A percentile compares a stretch with the other conserved stretches of the same genome.
phyloP scores from a whole-genome alignment of 2,797 vertebrate species.

The Falco novaeseelandiae region DNA sequence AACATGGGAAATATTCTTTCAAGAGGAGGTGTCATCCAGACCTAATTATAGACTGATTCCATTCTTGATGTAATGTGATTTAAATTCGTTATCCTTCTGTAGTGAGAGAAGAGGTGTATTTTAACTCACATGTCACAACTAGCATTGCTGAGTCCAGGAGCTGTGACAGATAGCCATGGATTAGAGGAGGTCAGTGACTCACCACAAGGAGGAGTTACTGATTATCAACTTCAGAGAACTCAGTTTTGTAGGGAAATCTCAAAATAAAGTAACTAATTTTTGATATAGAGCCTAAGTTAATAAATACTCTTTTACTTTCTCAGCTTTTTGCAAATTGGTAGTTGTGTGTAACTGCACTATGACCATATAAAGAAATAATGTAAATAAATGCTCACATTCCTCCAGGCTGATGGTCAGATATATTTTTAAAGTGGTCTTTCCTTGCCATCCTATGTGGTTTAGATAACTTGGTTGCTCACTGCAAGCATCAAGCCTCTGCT shows the following conservation, averaged over 20 bases:
- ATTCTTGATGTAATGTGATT: not conserved
- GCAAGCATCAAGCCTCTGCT: not conserved
- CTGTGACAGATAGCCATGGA: not conserved
- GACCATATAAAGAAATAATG: not conserved
- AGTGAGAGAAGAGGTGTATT: not conserved
- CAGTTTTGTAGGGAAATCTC: not conserved
- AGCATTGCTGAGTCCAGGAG: not conserved
- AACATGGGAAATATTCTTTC: conserved; percentile 3
- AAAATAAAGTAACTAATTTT: not conserved
- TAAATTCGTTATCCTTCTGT: conserved; percentile 32
- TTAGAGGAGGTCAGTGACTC: not conserved
- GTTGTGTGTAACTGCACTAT: not conserved
- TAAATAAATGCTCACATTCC: not conserved
- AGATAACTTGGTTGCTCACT: not conserved
- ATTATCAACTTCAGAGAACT: not conserved
- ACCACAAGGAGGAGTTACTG: not conserved
- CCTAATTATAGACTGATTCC: not conserved
- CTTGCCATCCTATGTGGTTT: not conserved
- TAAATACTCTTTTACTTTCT: not conserved
- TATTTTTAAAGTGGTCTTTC: not conserved
- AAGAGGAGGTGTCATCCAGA: not conserved
- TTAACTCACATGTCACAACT: not conserved
- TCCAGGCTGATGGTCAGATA: not conserved
- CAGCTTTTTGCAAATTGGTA: not conserved
- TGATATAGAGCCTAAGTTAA: not conserved